phyloP scores from a whole-genome alignment of 1,140 invertebrate genomes.

The Chrysopa pallens region DNA sequence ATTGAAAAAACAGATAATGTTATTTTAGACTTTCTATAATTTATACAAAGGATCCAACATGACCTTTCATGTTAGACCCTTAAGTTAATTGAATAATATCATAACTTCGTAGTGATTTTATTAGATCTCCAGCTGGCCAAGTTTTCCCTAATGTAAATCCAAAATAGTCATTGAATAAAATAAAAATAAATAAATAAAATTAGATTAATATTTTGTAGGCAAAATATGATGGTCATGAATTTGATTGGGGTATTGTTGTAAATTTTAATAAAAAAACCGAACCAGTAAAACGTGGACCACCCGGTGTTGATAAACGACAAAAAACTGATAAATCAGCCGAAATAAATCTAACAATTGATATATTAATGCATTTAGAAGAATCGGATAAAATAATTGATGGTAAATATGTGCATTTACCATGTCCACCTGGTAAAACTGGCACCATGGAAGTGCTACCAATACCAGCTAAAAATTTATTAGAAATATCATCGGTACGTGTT shows the following conservation, averaged over 20 bases:
- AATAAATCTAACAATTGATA: constrained; percentile 56
- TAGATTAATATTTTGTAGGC: constrained; percentile 36
- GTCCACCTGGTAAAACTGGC: constrained; percentile 43
- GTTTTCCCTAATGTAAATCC: too few species aligned
- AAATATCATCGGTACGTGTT: constrained; percentile 78
- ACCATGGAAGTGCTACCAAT: constrained; percentile 85
- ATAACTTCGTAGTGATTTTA: too few species aligned
- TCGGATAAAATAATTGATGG: constrained; percentile 30
- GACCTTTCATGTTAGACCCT: too few species aligned
- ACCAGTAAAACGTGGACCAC: constrained; percentile 19
- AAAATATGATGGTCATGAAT: constrained; percentile 69
- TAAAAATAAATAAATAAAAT: too few species aligned
- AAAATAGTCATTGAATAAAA: too few species aligned
- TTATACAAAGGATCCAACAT: too few species aligned
- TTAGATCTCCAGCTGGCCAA: too few species aligned
- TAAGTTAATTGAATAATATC: too few species aligned
- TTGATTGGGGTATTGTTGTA: constrained; percentile 91
- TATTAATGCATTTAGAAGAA: constrained; percentile 52
- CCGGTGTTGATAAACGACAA: constrained; percentile 31
- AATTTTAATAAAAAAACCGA: constrained; percentile 68
- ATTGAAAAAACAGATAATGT: too few species aligned
- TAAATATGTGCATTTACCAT: constrained; percentile 42
- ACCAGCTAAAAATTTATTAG: constrained; percentile 58
- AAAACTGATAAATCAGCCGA: constrained; percentile 21
- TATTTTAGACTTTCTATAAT: too few species aligned